Conservation (phyloP, 2,888 invertebrate species). For the Mechanitis messenoides region DNA sequence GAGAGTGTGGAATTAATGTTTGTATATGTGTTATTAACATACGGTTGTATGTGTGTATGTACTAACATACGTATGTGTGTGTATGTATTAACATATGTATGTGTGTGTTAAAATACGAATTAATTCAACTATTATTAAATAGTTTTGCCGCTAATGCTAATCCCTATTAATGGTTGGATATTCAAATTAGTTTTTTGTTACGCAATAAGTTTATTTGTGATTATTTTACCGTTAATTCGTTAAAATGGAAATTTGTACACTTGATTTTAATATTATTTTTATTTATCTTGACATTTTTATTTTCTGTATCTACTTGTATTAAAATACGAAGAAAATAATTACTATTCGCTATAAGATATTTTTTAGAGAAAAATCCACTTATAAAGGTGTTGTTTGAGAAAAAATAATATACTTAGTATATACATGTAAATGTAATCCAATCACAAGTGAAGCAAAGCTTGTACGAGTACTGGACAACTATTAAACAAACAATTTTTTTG, state of each 20-base stretch:
- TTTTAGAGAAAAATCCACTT: too few relatives aligned
- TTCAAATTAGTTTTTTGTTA: conserved; percentile 20
- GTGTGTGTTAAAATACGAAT: conserved; percentile 21
- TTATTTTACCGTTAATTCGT: conserved; percentile 14
- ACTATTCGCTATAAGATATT: too few relatives aligned
- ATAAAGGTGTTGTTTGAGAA: too few relatives aligned
- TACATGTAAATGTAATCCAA: too few relatives aligned
- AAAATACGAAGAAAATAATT: too few relatives aligned
- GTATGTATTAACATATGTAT: conserved; percentile 28
- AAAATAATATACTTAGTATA: too few relatives aligned
- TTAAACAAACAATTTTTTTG: too few relatives aligned
- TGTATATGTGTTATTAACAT: conserved; percentile 30
- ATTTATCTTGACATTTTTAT: background rate
- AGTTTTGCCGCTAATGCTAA: conserved; percentile 21
- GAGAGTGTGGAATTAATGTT: conserved; percentile 47
- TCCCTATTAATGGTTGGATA: conserved; percentile 20
- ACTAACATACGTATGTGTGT: conserved; percentile 28
- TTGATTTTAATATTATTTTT: background rate
- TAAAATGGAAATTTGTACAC: conserved; percentile 12
- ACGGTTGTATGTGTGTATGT: conserved; percentile 29
- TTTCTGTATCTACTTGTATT: too few relatives aligned
- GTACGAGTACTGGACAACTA: too few relatives aligned
- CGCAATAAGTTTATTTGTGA: background rate
- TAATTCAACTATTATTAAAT: conserved; percentile 41
- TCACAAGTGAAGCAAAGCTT: too few relatives aligned